Evolutionary conservation across 2,888 invertebrate species (phyloP).

Genomic region (Terebella lapidaria): DNA sequence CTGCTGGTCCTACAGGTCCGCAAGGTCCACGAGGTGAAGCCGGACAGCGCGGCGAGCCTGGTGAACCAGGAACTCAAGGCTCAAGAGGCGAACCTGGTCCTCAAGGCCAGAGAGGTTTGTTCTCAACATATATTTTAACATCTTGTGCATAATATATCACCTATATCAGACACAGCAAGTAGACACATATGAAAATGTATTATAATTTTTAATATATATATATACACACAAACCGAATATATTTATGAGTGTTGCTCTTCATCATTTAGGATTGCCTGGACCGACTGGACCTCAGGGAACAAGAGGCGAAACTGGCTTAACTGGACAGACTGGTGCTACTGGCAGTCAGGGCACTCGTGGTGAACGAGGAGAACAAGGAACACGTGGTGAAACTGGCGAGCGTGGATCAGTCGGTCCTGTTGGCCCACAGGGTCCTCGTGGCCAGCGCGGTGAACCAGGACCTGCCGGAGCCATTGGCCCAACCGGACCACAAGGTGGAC

Average conservation of each 20-base stretch:
- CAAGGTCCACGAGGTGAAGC: slow-evolving; percentile 3
- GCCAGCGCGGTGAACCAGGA: slow-evolving; percentile 14
- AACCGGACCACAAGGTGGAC: slow-evolving; percentile 11
- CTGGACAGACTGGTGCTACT: neutral
- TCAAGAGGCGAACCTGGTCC: slow-evolving; percentile 4
- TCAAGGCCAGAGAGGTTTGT: slow-evolving; percentile 8
- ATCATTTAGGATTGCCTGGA: slow-evolving; percentile 21
- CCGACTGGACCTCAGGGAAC: slow-evolving; percentile 14
- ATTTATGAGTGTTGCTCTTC: no score
- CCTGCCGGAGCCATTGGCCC: slow-evolving; percentile 16
- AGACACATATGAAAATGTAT: no score
- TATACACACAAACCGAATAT: no score
- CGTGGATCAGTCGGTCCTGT: slow-evolving; percentile 18
- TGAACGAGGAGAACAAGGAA: slow-evolving; percentile 5
- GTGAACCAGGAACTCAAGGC: slow-evolving; percentile 1
- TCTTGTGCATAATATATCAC: no score
- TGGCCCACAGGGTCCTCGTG: slow-evolving; percentile 22
- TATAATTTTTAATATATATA: no score
- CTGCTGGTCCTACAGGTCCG: slow-evolving; percentile 11
- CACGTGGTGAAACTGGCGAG: slow-evolving; percentile 15
- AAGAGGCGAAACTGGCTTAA: neutral
- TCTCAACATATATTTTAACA: no score
- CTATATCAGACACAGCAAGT: no score
- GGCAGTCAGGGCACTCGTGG: slow-evolving; percentile 17
- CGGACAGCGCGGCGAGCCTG: neutral